Base-by-base conservation (phyloP, 2,113 vertebrate genomes). In the Machaerirhynchus nigripectus region DNA sequence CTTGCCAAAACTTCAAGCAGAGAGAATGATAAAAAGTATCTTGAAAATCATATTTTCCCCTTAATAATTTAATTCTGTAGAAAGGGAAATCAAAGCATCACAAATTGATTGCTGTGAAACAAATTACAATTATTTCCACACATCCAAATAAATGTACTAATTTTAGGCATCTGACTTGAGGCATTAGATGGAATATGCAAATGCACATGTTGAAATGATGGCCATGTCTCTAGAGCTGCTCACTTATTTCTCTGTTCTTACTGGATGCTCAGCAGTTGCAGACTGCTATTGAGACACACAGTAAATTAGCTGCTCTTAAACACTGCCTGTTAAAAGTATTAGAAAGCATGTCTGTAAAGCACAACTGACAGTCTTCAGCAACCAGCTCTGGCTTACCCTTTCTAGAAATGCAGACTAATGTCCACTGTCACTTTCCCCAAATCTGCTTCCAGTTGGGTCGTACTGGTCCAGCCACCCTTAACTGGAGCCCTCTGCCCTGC, bases 91-190 rank as follows among this genome's bases (percentile, higher is more conserved):
- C 96, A 95, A 92, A 97, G 93, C 89, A 95, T 96, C 93, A 87
- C 94, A 97, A 97, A 97, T 96, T 91, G 95, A 97, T 97, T 96
- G 95, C 92, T 94, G 78, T 90, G 91, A 95, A 97, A 97, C 93
- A 96, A 97, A 97, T 97, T 93, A 96, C 89, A 97, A 96, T 97
- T 97, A 96, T 97, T 97, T 96, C 93, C 95, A 96, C 93, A 96
- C 84, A 97, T 96, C 95, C 91, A 97, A 97, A 95, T 96, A 95
- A 92, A 97, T 96, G 83, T 97, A 95, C 91, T 95, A 96, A 96
- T 97, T 97, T 97, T 90, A 95, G 92, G 77, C 93, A 92, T 96
- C 83, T 95, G 95, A 96, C 95, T 96, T 60, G 42, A 95, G 95
- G 91, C 93, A 94, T 96, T 96, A 97, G 91, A 94, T 19, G 15